These are phyloP conservation scores for Drosophila oshimai DNA, from an alignment of 1,140 invertebrate species.

Conservation along the genomic window DNA sequence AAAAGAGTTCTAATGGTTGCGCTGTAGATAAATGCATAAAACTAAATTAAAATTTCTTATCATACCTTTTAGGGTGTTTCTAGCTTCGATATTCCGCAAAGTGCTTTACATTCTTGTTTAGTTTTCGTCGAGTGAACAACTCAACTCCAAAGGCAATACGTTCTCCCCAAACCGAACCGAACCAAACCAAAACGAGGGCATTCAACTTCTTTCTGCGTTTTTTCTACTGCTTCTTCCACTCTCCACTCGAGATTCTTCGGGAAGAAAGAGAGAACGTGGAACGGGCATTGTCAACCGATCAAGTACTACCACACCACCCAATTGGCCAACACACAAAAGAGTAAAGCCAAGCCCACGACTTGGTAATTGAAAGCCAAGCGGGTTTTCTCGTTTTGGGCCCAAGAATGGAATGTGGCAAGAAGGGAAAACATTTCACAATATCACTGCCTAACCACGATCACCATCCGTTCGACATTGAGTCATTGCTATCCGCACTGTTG, in stretches of 20 bases:
- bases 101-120: constrained; percentile 14
- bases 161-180: too few relatives aligned
- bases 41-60: not conserved
- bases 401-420: constrained; percentile 21
- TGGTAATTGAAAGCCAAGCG: constrained; percentile 36
- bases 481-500: constrained; percentile 19
- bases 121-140: constrained; percentile 25
- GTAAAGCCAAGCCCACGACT: constrained; percentile 17
- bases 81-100: not conserved
- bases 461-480: constrained; percentile 5
- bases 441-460: not conserved
- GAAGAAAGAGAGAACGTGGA: constrained; percentile 20
- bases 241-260: constrained; percentile 7
- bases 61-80: not conserved
- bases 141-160: too few relatives aligned
- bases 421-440: constrained; percentile 15
- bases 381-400: constrained; percentile 20
- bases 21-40: too few relatives aligned
- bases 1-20: too few relatives aligned
- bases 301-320: constrained; percentile 4
- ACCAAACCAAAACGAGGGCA: constrained; percentile 55
- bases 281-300: constrained; percentile 38
- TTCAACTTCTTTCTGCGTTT: constrained; percentile 56
- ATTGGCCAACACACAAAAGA: not conserved
- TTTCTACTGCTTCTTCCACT: constrained; percentile 11